phyloP scores from a whole-genome alignment of 2,888 invertebrate species.

The Orchesella flavescens region DNA sequence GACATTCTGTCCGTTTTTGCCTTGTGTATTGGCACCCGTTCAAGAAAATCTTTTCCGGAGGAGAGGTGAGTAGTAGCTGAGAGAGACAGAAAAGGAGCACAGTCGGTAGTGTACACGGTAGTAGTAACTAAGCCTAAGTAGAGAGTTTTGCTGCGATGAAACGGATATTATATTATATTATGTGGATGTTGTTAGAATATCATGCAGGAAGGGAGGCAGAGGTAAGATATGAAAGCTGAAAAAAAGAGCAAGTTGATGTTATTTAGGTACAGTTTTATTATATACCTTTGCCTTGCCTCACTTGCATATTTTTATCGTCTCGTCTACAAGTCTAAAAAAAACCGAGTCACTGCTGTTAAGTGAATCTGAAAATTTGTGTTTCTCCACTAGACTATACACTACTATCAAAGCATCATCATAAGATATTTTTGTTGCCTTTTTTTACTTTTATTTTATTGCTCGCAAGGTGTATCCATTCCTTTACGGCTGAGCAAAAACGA shows the following conservation, averaged over 20 bases:
- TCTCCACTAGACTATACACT: background rate
- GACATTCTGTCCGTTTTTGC: conserved; percentile 60
- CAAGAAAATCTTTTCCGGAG: conserved; percentile 61
- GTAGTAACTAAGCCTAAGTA: background rate
- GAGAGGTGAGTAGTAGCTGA: conserved; percentile 35
- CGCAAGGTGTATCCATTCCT: conserved; percentile 56
- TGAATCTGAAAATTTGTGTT: background rate
- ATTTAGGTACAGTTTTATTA: conserved; percentile 57
- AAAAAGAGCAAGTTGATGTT: conserved; percentile 27
- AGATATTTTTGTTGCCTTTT: conserved; percentile 45
- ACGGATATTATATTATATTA: conserved; percentile 7
- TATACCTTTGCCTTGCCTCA: conserved; percentile 48
- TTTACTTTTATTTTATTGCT: conserved; percentile 54
- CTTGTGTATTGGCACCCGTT: conserved; percentile 56
- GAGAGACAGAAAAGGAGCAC: conserved; percentile 23
- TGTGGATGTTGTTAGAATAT: conserved; percentile 3
- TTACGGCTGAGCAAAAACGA: conserved; percentile 20
- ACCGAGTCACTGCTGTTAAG: background rate
- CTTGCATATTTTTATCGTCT: conserved; percentile 31
- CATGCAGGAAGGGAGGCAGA: conserved; percentile 5
- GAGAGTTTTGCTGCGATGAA: background rate
- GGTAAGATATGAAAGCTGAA: conserved; percentile 13
- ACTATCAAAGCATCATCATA: conserved; percentile 21
- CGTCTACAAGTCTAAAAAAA: conserved; percentile 3
- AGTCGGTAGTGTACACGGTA: conserved; percentile 25